Percentiles rank a stretch among this genome's conserved stretches.
Conservation (phyloP, 2,888 invertebrate species). For the Agelastica alni region DNA sequence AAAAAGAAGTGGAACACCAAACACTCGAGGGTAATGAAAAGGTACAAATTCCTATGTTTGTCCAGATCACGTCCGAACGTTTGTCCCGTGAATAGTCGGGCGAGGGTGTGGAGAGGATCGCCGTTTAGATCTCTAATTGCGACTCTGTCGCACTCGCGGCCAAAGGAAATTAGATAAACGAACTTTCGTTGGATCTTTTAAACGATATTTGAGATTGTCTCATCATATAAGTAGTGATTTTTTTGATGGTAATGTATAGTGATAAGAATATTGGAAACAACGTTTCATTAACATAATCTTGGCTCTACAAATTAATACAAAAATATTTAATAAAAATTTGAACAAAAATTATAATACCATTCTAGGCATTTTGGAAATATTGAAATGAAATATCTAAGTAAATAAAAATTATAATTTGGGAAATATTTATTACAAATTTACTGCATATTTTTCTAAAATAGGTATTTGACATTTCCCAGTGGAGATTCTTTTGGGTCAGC, state of each 20-base stretch:
- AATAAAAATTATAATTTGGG: no score
- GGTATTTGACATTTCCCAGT: no score
- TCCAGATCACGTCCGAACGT: conserved; percentile 40
- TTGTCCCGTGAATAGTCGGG: conserved; percentile 43
- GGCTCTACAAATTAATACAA: no score
- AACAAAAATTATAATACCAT: no score
- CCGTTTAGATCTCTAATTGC: conserved; percentile 54
- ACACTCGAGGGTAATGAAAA: conserved; percentile 38
- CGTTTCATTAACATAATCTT: no score
- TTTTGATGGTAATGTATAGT: not conserved
- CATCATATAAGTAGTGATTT: not conserved
- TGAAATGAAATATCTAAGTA: no score
- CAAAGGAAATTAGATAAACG: conserved; percentile 55
- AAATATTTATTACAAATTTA: no score
- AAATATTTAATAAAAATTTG: no score
- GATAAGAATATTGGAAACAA: no score
- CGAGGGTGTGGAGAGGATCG: conserved; percentile 44
- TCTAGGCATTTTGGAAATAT: no score
- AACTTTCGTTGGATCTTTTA: conserved; percentile 39
- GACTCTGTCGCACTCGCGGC: conserved; percentile 51
- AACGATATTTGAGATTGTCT: conserved; percentile 24
- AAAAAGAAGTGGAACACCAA: conserved; percentile 30
- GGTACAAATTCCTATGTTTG: conserved; percentile 43
- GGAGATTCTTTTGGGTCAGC: no score
- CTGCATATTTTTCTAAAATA: no score